Base-by-base conservation (phyloP, 2,113 vertebrate species). In the Sebastes schlegelii region DNA sequence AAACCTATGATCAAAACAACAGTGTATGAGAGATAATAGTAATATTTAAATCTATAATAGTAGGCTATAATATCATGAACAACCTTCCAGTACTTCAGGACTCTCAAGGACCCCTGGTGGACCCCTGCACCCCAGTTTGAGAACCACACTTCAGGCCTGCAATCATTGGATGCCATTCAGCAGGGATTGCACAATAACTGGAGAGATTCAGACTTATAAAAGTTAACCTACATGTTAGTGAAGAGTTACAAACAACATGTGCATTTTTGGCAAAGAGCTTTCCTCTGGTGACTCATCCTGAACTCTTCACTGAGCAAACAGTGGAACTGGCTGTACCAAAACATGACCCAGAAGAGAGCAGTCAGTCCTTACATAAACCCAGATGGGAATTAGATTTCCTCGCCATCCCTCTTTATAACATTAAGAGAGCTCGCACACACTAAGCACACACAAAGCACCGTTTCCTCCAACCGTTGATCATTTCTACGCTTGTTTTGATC, bases 291-390 rank as follows among this genome's bases (percentile, higher is more conserved):
- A 95, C 83, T 94, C 93, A 92, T 86, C 74, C 60, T 79, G 69
- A 91, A 92, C 86, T 90, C 79, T 67, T 83, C 83, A 48, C 75
- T 51, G 70, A 74, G 72, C 84, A 60, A 85, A 89, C 85, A 48
- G 79, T 60, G 80, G 89, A 84, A 91, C 88, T 85, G 78, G 61
- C 79, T 92, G 89, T 92, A 89, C 88, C 84, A 89, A 87, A 94
- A 93, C 87, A 92, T 85, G 90, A 94, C 90, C 91, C 91, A 91
- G 74, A 89, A 87, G 79, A 87, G 79, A 73, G 83, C 66, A 83
- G 86, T 46, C 54, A 58, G 83, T 81, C 63, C 84, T 92, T 92
- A 89, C 66, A 82, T 90, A 93, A 93, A 90, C 76, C 77, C 54
- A 54, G 52, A 72, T 19, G 61, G 34, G 69, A 85, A 48, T 65